Base-by-base conservation (phyloP, 2,113 vertebrate genomes). In the Nothoprocta perdicaria region DNA sequence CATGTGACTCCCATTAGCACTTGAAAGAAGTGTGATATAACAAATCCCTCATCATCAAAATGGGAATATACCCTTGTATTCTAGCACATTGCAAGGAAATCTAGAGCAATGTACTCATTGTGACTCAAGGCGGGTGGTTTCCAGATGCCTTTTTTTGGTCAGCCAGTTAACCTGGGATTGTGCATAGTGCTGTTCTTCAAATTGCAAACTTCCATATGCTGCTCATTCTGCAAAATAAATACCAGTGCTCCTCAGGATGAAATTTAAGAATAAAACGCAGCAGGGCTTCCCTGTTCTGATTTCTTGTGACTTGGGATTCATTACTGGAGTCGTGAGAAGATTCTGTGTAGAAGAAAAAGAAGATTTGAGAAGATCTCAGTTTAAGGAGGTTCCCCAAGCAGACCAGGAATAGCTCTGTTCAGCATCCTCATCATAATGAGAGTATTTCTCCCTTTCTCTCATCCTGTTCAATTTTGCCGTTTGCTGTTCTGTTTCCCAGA, bases 221-320 rank as follows among this genome's bases (percentile, higher is more conserved):
- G 61, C 72, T 80, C 33, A 45, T 83, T 80, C 61, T 89, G 84
- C 79, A 92, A 82, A 93, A 91, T 45, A 83, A 89, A 96, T 84
- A 50, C 46, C 46, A 4, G 0, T 79, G 33, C 43, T 83, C 41
- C 53, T 53, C 41, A 50, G 33, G 23, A 77, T 61, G 52, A 83
- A 77, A 53, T 45, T 74, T 77, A 86, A 89, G 63, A 94, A 94
- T 40, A 71, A 94, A 77, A 91, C 61, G 68, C 68, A 92, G 57
- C 81, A 85, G 66, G 55, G 87, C 53, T 87, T 91, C 65, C 55
- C 43, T 38, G 2, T 85, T 84, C 72, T 83, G 60, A 65, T 80
- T 92, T 76, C 73, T 89, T 68, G 61, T 35, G 38, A 73, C 63
- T 91, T 68, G 83, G 84, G 79, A 92, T 89, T 78, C 9, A 23